Evolutionary conservation across 2,888 invertebrate species (phyloP).

Genomic region (Sturmia bella): DNA sequence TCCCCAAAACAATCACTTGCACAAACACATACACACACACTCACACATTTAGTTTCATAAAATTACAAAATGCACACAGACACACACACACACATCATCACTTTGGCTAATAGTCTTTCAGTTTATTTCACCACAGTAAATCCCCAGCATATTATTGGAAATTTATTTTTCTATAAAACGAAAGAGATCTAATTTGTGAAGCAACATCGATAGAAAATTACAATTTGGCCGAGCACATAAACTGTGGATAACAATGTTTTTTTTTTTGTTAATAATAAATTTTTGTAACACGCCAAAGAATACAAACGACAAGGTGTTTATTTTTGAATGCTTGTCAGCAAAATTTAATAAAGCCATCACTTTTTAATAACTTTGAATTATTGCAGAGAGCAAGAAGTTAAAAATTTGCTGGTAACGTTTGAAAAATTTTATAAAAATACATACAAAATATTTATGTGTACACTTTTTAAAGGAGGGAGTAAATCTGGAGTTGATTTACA

Average conservation of each 20-base stretch:
- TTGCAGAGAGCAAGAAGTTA: not conserved
- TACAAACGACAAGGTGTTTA: no score
- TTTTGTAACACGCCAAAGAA: no score
- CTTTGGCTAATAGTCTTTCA: not conserved
- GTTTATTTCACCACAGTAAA: constrained; percentile 9
- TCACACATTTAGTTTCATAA: no score
- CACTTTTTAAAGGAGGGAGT: no score
- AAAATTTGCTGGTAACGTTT: not conserved
- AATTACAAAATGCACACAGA: not conserved
- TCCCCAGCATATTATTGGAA: constrained; percentile 10
- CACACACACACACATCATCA: not conserved
- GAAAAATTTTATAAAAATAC: not conserved
- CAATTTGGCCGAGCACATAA: not conserved
- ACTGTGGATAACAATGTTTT: constrained; percentile 6
- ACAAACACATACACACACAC: no score
- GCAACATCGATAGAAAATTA: not conserved
- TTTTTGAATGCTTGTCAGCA: not conserved
- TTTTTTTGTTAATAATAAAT: no score
- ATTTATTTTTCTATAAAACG: constrained; percentile 26
- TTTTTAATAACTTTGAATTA: constrained; percentile 18
- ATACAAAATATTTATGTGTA: no score
- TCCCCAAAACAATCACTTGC: not conserved
- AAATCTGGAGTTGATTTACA: not conserved
- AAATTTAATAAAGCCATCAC: constrained; percentile 26
- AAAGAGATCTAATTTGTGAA: constrained; percentile 28